phyloP scores from a whole-genome alignment of 2,797 vertebrate genomes.

The Labroides dimidiatus region DNA sequence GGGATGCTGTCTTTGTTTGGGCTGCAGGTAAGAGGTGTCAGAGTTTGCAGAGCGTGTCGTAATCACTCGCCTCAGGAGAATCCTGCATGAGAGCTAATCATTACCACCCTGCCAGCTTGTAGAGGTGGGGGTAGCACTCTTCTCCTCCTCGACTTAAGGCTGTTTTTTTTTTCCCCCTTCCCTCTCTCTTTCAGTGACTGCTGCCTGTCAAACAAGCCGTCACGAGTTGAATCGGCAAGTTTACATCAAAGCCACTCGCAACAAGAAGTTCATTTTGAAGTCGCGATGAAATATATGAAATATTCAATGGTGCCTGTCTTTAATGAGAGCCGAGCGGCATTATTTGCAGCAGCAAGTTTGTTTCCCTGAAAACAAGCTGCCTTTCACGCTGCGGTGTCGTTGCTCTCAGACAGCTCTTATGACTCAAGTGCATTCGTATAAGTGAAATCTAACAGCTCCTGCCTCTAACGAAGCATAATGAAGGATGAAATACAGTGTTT shows the following conservation, averaged over 20 bases:
- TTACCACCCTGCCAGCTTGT: constrained; percentile 63
- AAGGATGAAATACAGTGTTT: neutral
- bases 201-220: constrained; percentile 67
- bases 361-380: constrained; percentile 50
- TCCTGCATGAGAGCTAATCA: constrained; percentile 71
- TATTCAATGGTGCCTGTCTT: constrained; percentile 59
- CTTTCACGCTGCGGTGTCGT: constrained; percentile 15
- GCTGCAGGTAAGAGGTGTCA: constrained; percentile 80
- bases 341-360: constrained; percentile 49
- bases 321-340: constrained; percentile 55
- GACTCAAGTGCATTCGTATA: neutral
- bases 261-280: constrained; percentile 64
- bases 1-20: constrained; percentile 72
- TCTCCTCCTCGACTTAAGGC: constrained; percentile 55
- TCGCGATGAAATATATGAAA: constrained; percentile 73
- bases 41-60: constrained; percentile 71
- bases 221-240: constrained; percentile 57
- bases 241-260: constrained; percentile 69
- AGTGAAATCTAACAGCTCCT: neutral
- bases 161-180: constrained; percentile 42
- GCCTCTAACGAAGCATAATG: neutral
- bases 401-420: constrained; percentile 1
- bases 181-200: constrained; percentile 53
- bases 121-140: constrained; percentile 27
- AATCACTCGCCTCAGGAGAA: constrained; percentile 76